Percentiles rank a stretch among this genome's conserved stretches.
phyloP scores from a whole-genome alignment of 2,797 vertebrate genomes.

The Trachurus trachurus region DNA sequence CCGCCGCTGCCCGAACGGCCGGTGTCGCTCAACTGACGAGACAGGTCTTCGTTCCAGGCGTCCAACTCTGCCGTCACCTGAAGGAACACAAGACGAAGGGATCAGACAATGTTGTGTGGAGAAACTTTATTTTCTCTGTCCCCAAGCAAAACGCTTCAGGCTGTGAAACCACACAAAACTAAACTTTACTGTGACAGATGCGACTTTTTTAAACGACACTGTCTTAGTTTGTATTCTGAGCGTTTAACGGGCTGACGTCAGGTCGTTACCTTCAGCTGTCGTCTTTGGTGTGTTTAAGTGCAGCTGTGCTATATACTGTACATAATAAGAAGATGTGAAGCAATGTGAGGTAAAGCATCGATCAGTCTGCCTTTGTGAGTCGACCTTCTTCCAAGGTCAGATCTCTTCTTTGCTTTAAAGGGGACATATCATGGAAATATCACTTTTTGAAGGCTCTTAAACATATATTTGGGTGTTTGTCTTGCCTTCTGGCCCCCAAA shows the following conservation, averaged over 20 bases:
- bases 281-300: neutral
- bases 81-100: neutral
- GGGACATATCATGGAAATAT: too few relatives aligned
- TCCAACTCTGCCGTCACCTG: slow-evolving; percentile 97
- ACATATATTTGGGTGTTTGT: too few relatives aligned
- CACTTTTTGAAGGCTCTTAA: too few relatives aligned
- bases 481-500: too few relatives aligned
- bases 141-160: neutral
- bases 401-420: neutral
- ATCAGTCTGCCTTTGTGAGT: neutral
- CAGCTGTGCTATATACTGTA: neutral
- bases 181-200: neutral
- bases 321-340: neutral
- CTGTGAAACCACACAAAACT: neutral
- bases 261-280: neutral
- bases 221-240: neutral
- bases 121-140: neutral
- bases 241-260: neutral
- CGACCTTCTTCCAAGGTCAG: neutral
- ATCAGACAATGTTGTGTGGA: neutral
- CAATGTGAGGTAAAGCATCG: neutral
- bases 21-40: slow-evolving; percentile 91
- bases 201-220: neutral
- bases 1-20: slow-evolving; percentile 43
- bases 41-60: slow-evolving; percentile 96